A percentile compares a stretch with the other conserved stretches of the same genome.
Evolutionary conservation across 2,797 vertebrate species (phyloP).

Genomic region (Cynopterus sphinx): DNA sequence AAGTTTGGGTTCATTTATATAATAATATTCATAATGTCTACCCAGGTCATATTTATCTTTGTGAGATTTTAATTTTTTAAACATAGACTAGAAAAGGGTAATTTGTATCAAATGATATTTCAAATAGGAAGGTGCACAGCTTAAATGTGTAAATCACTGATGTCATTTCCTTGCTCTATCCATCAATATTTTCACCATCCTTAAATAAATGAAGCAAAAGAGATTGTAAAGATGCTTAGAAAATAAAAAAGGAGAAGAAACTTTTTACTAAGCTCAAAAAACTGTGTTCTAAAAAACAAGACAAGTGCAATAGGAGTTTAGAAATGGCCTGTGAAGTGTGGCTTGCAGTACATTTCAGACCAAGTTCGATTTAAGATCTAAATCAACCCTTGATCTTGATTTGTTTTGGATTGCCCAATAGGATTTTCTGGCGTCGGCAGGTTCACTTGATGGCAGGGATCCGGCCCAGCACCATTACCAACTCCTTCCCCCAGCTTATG

Average conservation of each 20-base stretch:
- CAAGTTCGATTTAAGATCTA: not conserved
- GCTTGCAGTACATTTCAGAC: not conserved
- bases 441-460: slow-evolving; percentile 67
- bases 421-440: slow-evolving; percentile 82
- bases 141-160: not conserved
- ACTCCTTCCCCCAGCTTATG: slow-evolving; percentile 82
- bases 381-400: not conserved
- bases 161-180: not conserved
- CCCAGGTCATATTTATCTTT: not conserved
- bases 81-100: not conserved
- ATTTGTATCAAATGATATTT: not conserved
- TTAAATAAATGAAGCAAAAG: not conserved
- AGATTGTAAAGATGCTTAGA: not conserved
- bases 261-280: not conserved
- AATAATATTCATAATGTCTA: not conserved
- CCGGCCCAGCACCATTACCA: slow-evolving; percentile 76
- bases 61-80: slow-evolving; percentile 24
- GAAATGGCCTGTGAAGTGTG: not conserved
- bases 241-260: not conserved
- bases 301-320: not conserved
- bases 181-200: not conserved
- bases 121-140: not conserved
- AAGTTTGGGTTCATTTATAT: not conserved
- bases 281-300: not conserved
- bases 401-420: slow-evolving; percentile 17